Conservation (phyloP, 2,797 vertebrate species). For the Melanogrammus aeglefinus region DNA sequence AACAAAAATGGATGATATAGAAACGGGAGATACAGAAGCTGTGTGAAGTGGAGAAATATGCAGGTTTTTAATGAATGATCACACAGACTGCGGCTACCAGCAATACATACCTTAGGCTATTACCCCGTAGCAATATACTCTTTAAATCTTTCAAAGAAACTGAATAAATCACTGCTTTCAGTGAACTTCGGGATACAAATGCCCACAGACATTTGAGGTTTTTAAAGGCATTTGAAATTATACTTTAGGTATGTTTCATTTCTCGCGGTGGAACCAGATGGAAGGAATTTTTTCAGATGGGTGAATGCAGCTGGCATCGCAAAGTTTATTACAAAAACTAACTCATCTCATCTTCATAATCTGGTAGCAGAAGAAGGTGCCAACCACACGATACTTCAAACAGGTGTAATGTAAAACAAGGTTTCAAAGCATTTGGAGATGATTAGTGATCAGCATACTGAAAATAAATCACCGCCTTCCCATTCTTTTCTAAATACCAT, state of each 20-base stretch:
- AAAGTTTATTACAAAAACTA: background rate
- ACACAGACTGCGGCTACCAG: background rate
- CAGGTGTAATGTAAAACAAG: background rate
- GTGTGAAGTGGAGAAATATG: slow-evolving; percentile 7
- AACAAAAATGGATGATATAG: background rate
- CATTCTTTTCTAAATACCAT: background rate
- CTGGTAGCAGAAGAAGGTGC: background rate
- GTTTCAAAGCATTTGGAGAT: background rate
- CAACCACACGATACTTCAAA: background rate
- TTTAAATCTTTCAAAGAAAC: background rate
- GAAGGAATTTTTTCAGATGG: background rate
- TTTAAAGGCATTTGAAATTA: background rate
- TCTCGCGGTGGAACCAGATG: background rate
- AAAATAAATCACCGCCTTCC: background rate
- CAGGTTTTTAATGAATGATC: slow-evolving; percentile 8
- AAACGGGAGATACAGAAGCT: background rate
- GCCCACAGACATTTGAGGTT: background rate
- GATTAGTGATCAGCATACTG: background rate
- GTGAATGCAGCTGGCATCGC: background rate
- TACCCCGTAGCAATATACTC: background rate
- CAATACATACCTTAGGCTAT: background rate
- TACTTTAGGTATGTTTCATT: background rate
- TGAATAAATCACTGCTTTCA: slow-evolving; percentile 2
- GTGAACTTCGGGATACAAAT: background rate
- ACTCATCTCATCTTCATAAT: background rate